A percentile compares a stretch with the other conserved stretches of the same genome.
These are phyloP conservation scores for Elysia crispata DNA, from an alignment of 2,888 invertebrate genomes.

Conservation along the genomic window DNA sequence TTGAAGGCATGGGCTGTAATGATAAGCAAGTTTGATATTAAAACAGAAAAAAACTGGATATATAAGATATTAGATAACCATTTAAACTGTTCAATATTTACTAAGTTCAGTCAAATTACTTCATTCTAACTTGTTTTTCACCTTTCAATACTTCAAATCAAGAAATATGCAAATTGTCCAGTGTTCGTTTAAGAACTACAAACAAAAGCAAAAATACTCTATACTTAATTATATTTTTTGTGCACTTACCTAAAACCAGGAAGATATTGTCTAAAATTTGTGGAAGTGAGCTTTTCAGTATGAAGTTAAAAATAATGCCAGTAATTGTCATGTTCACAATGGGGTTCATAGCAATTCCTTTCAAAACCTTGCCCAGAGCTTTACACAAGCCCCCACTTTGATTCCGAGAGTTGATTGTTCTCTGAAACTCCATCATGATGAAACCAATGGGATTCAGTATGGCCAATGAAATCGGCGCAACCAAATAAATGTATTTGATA, in stretches of 20 bases:
- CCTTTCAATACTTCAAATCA: background rate
- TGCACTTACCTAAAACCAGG: constrained; percentile 80
- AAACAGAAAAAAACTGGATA: no score
- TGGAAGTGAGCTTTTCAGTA: constrained; percentile 88
- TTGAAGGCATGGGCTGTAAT: constrained; percentile 85
- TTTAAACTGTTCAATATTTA: background rate
- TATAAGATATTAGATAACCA: no score
- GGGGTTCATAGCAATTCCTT: constrained; percentile 87
- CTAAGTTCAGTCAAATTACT: background rate
- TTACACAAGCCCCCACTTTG: background rate
- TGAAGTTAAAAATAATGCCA: constrained; percentile 90
- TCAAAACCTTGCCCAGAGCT: constrained; percentile 61
- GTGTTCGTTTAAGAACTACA: no score
- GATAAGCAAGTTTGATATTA: background rate
- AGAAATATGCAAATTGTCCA: no score
- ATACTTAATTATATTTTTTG: no score
- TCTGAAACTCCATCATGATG: constrained; percentile 88
- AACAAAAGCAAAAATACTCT: no score
- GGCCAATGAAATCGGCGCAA: constrained; percentile 95
- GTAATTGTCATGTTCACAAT: constrained; percentile 94
- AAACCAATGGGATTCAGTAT: constrained; percentile 95
- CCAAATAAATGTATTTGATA: constrained; percentile 91
- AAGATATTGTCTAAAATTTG: constrained; percentile 86
- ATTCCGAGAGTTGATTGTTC: constrained; percentile 2
- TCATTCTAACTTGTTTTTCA: no score